A percentile compares a stretch with the other conserved stretches of the same genome.
These are phyloP conservation scores for Rallus limicola DNA, from an alignment of 2,113 vertebrate genomes.

Conservation along the genomic window DNA sequence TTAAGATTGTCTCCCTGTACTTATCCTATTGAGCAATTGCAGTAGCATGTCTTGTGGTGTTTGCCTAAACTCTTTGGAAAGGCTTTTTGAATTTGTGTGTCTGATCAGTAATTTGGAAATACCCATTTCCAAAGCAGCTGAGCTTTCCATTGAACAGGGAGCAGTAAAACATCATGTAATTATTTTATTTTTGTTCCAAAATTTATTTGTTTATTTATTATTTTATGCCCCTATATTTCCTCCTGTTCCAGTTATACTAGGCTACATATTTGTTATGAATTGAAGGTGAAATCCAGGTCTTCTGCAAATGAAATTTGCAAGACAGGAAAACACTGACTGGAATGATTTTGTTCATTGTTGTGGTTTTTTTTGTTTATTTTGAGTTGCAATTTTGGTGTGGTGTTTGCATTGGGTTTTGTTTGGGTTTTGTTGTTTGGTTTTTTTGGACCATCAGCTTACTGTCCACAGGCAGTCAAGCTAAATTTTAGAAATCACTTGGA, in stretches of 20 bases:
- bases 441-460: not conserved
- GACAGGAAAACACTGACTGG: not conserved
- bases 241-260: not conserved
- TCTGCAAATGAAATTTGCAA: not conserved
- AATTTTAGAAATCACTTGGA: not conserved
- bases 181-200: not conserved
- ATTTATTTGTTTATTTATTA: not conserved
- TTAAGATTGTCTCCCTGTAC: not conserved
- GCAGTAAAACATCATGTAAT: not conserved
- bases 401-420: not conserved
- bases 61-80: not conserved
- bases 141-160: not conserved
- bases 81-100: not conserved
- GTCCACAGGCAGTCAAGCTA: not conserved
- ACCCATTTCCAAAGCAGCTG: not conserved
- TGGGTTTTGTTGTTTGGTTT: not conserved
- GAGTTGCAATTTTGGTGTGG: not conserved
- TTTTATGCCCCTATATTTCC: not conserved
- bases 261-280: not conserved
- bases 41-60: not conserved
- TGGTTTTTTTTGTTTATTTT: not conserved
- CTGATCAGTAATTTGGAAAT: not conserved
- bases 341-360: not conserved
- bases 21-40: not conserved
- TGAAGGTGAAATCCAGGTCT: not conserved